Base-by-base conservation (phyloP, 2,888 invertebrate species). In the Aethes cnicana region DNA sequence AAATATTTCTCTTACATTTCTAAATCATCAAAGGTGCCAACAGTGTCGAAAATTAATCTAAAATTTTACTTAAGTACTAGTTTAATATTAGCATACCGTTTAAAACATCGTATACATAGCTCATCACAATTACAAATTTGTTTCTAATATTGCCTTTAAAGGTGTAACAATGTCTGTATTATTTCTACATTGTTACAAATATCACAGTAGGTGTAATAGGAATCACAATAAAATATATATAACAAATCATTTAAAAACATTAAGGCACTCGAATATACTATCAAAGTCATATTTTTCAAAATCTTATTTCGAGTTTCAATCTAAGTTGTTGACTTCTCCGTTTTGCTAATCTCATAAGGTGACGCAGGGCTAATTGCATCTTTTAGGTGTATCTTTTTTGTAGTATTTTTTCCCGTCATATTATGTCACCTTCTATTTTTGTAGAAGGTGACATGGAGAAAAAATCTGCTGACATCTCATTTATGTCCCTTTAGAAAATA, bases 41-140 rank as follows among this genome's bases (percentile, higher is more conserved):
- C 5, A 16, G 9, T 25, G 6, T 39, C 37, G 8, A 44, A 33
- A 52, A 39, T 4, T 33, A 39, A 11, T 1, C 23, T 48, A 47
- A 36, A 21, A 23, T 36, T 30, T 48, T 47, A 28, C 47, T 47
- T 47, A 53, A 53, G 47, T 47, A 53, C 47, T 53, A 53, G 37
- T 30, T 25, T 14, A 14, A 53, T 20, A 41, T 39, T 35, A 47
- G 23, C 25, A 23, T 36, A 28, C 20, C 18, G 21, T 33, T 44
- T 43, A 49, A 5, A 23, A 21, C 43, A 33, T 52, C 52, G 52
- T 52, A 46, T 46, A 52, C 44, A 33, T 37, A 30, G 11, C 37
- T 9, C 44, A 32, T 43, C 50, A 50, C 36, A 37, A 30, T 17
- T 8, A 16, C 7, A 4, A 39, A 8, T 11, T 16, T 30, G 17